Evolutionary conservation across 2,113 vertebrate genomes (phyloP).

Genomic region (Gymnobelideus leadbeateri): DNA sequence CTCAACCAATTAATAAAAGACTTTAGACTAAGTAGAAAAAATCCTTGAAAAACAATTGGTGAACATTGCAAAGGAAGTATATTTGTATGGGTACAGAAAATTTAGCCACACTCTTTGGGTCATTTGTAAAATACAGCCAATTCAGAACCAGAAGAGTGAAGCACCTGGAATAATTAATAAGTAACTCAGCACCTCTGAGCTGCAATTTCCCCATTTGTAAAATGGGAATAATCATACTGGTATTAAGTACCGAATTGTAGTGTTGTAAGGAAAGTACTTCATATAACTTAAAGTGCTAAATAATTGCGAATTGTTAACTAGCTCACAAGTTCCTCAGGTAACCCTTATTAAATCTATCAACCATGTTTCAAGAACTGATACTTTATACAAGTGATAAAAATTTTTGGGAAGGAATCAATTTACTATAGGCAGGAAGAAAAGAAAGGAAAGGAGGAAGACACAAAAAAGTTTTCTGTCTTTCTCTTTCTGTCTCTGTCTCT

Average conservation of each 20-base stretch:
- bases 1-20: too few relatives aligned
- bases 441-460: not conserved
- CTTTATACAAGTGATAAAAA: not conserved
- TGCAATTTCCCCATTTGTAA: not conserved
- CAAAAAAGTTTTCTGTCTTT: not conserved
- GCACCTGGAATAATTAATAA: too few relatives aligned
- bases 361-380: slow-evolving; percentile 23
- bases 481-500: not conserved
- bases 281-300: not conserved
- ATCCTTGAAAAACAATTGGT: not conserved
- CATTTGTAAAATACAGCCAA: not conserved
- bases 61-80: not conserved
- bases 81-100: not conserved
- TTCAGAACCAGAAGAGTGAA: not conserved
- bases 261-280: not conserved
- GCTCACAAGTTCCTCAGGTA: not conserved
- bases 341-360: not conserved
- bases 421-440: not conserved
- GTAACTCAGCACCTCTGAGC: not conserved
- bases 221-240: not conserved
- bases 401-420: not conserved
- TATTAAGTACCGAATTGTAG: not conserved
- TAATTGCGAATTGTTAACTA: not conserved
- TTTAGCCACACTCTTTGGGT: not conserved
- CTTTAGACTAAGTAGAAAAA: not conserved